phyloP scores from a whole-genome alignment of 2,113 vertebrate species.

The Ibidorhyncha struthersii region DNA sequence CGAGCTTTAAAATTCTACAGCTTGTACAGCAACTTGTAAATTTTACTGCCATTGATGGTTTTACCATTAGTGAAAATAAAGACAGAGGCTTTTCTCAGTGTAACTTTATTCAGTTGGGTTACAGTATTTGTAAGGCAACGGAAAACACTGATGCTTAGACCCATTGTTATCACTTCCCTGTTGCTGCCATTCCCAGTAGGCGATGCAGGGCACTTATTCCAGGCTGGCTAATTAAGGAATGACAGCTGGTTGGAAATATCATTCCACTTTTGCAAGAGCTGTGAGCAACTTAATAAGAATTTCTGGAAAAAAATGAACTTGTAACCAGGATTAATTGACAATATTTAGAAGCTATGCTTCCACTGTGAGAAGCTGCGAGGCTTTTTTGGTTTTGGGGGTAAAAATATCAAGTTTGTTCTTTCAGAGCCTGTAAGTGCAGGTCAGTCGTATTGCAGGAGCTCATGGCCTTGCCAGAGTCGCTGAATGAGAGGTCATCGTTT shows the following conservation, averaged over 20 bases:
- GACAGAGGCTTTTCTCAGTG: neutral
- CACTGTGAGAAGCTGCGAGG: neutral
- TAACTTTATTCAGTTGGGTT: neutral
- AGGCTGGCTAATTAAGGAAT: conserved; percentile 37
- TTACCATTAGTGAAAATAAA: neutral
- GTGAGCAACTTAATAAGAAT: conserved; percentile 29
- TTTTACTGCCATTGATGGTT: neutral
- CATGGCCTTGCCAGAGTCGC: neutral
- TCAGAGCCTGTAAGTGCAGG: no score
- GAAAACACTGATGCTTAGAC: neutral
- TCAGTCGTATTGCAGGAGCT: neutral
- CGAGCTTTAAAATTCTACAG: neutral
- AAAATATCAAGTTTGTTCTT: neutral
- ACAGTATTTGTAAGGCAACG: neutral
- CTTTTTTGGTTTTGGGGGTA: neutral
- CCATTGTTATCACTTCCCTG: neutral
- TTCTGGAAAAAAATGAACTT: neutral
- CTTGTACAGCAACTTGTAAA: neutral
- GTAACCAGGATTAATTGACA: neutral
- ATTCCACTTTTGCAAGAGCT: conserved; percentile 15
- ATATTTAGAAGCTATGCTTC: neutral
- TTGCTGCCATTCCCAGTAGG: neutral
- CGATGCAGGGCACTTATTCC: neutral
- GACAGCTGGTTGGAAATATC: conserved; percentile 38
- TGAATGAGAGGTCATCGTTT: neutral